These are phyloP conservation scores for Malurus cyaneus DNA, from an alignment of 2,113 vertebrate species.

Conservation along the genomic window DNA sequence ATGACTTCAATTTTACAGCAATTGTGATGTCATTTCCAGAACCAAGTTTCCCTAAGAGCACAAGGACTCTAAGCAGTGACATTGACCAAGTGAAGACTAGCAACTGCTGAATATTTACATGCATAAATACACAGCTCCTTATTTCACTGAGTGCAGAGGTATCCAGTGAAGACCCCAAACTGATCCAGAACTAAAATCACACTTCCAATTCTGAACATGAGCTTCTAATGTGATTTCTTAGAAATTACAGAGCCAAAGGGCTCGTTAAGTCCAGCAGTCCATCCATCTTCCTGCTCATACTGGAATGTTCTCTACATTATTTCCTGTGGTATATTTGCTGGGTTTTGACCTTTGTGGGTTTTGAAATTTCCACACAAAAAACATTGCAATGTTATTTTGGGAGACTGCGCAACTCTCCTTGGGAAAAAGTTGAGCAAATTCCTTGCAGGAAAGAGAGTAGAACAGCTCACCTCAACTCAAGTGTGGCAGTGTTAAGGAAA, in stretches of 20 bases:
- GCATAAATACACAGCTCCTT: rapidly evolving
- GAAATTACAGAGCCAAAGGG: background rate
- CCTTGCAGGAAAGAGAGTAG: background rate
- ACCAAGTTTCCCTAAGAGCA: background rate
- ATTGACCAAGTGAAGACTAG: background rate
- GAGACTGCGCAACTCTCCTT: background rate
- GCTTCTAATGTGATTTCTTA: background rate
- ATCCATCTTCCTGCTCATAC: background rate
- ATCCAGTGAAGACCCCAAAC: background rate
- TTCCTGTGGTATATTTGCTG: background rate
- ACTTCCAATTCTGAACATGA: background rate
- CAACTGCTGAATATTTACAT: background rate
- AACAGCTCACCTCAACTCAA: background rate
- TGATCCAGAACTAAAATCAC: background rate
- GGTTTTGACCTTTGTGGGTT: background rate
- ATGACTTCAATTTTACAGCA: background rate
- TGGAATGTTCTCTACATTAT: background rate
- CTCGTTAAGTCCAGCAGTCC: background rate
- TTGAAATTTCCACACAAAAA: background rate
- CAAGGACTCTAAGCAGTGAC: background rate
- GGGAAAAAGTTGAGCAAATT: background rate
- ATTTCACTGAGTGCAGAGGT: background rate
- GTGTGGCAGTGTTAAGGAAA: background rate
- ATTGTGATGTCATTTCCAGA: background rate
- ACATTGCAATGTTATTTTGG: background rate